Conservation (phyloP, 2,888 invertebrate genomes). For the Pardosa pseudoannulata region DNA sequence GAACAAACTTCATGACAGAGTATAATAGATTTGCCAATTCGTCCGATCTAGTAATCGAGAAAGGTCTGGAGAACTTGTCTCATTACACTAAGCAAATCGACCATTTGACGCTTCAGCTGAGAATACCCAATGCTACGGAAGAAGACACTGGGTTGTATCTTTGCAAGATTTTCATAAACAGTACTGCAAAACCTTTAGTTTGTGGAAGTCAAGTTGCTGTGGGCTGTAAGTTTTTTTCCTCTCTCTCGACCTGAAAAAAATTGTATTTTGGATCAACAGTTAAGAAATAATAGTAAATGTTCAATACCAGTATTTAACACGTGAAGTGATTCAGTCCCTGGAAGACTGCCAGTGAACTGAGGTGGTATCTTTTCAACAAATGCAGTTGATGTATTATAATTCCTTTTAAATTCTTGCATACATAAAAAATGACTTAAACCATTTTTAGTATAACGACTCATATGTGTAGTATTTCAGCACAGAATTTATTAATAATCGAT, state of each 20-base stretch:
- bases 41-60: conserved; percentile 40
- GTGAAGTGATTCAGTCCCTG: too few species aligned
- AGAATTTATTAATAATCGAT: too few species aligned
- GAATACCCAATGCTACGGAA: conserved; percentile 36
- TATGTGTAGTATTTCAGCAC: too few species aligned
- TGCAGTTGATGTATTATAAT: too few species aligned
- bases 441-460: too few species aligned
- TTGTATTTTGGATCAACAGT: too few species aligned
- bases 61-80: neutral
- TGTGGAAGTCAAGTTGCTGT: conserved; percentile 61
- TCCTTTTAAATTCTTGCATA: conserved; percentile 6
- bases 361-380: too few species aligned
- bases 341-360: too few species aligned
- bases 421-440: too few species aligned
- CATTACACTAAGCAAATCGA: conserved; percentile 26
- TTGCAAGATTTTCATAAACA: conserved; percentile 45
- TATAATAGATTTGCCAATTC: conserved; percentile 21
- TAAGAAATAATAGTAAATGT: too few species aligned
- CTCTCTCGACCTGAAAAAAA: too few species aligned
- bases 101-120: conserved; percentile 39
- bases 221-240: conserved; percentile 73
- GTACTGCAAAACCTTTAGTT: conserved; percentile 20
- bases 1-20: neutral
- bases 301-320: too few species aligned
- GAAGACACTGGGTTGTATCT: conserved; percentile 61